phyloP scores from a whole-genome alignment of 2,888 invertebrate genomes.

The Dusona sp. region DNA sequence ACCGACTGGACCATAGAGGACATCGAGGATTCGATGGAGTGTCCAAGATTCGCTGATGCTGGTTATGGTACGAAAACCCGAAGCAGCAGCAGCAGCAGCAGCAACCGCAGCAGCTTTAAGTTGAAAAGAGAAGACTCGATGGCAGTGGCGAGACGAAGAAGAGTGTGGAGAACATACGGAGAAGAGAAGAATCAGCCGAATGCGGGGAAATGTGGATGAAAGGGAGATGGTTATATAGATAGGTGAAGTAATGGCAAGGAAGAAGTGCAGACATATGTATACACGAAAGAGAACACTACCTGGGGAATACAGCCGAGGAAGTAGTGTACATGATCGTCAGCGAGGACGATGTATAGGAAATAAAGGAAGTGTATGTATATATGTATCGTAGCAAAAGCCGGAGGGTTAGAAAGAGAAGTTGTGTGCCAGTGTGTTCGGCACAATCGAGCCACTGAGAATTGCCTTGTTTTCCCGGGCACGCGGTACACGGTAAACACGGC shows the following conservation, averaged over 20 bases:
- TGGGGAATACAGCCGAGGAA: conserved; percentile 15
- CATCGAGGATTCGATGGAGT: conserved; percentile 62
- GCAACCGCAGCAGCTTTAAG: conserved; percentile 2
- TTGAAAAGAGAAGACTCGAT: conserved; percentile 45
- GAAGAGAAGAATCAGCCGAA: conserved; percentile 29
- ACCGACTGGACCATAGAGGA: conserved; percentile 31
- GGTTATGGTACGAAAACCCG: conserved; percentile 51
- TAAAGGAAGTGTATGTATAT: conserved; percentile 24
- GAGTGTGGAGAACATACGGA: conserved; percentile 5
- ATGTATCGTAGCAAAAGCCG: conserved; percentile 12
- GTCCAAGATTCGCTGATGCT: conserved; percentile 65
- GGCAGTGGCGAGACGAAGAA: not conserved
- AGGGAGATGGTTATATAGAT: conserved; percentile 56
- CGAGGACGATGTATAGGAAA: conserved; percentile 21
- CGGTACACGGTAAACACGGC: conserved; percentile 69
- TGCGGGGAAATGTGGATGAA: conserved; percentile 37
- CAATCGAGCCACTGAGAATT: conserved; percentile 68
- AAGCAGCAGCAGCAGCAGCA: conserved; percentile 8
- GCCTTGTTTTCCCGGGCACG: conserved; percentile 69
- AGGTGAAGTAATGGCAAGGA: conserved; percentile 51
- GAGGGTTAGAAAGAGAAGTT: conserved; percentile 46
- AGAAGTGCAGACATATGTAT: conserved; percentile 29
- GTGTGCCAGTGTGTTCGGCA: conserved; percentile 39
- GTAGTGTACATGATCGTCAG: conserved; percentile 41
- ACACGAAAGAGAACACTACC: conserved; percentile 12